Base-by-base conservation (phyloP, 1,140 invertebrate genomes). In the Diachasmimorpha longicaudata region DNA sequence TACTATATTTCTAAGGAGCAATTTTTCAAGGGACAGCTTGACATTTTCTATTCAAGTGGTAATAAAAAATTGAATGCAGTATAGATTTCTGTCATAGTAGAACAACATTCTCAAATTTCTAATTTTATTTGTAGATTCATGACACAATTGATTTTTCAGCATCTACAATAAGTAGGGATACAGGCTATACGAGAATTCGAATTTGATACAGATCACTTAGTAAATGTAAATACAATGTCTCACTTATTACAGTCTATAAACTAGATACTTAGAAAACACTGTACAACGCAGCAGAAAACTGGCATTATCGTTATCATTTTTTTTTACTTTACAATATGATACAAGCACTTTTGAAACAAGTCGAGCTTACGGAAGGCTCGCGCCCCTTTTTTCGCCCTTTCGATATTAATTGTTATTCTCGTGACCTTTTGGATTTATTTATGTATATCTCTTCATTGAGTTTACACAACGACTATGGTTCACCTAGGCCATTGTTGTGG, bases 221-320 rank as follows among this genome's bases (percentile, higher is more conserved):
- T 73, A 85, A 79, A 84, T 76, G 86, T 88, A 88, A 87, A 88
- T 89, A 88, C 86, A 89, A 87, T 89, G 83, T 84, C 82, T 83
- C 80, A 68, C 25, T 68, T 68, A 86, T 89, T 89, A 89, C 86
- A 88, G 83, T 77, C 84, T 89, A 88, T 89, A 84, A 88, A 87
- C 88, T 89, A 89, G 85, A 89, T 88, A 89, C 86, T 89, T 88
- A 89, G 81, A 89, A 89, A 89, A 89, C 87, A 89, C 88, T 89
- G 88, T 89, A 89, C 88, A 89, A 86, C 84, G 86, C 86, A 87
- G 86, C 82, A 84, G 85, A 80, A 70, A 89, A 87, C 85, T 86
- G 83, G 87, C 84, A 85, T 82, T 68, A 68, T 68, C 31, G 31
- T 68, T 68, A 68, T 68, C 10, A 68, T 37, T 66, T 46, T 58